Conservation (phyloP, 2,888 invertebrate genomes). For the Caenorhabditis sp. region DNA sequence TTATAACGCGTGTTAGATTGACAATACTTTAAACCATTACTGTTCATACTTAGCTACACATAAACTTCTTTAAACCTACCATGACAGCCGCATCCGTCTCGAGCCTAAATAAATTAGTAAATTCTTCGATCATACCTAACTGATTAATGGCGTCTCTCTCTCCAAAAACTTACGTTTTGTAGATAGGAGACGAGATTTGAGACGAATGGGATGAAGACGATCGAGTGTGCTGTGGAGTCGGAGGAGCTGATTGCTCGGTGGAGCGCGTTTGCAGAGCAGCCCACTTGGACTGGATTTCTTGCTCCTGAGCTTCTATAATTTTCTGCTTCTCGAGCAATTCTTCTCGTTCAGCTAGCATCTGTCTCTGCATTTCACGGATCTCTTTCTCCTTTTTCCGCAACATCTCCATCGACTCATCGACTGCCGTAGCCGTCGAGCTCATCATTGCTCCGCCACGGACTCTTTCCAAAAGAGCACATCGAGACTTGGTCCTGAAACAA, state of each 20-base stretch:
- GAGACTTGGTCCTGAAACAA: constrained; percentile 57
- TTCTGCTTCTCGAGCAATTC: constrained; percentile 48
- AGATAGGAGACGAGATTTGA: constrained; percentile 37
- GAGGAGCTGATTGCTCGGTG: neutral
- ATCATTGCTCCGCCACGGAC: constrained; percentile 45
- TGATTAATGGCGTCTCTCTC: too few relatives aligned
- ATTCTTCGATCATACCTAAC: too few relatives aligned
- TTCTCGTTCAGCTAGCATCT: constrained; percentile 22
- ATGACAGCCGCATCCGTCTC: constrained; percentile 47
- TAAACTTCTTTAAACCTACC: constrained; percentile 33
- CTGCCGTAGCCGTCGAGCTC: constrained; percentile 38
- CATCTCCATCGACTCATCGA: constrained; percentile 66
- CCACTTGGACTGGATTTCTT: constrained; percentile 54
- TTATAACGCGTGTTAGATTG: constrained; percentile 18
- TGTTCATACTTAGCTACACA: too few relatives aligned
- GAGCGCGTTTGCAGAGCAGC: constrained; percentile 40
- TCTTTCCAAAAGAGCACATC: constrained; percentile 62
- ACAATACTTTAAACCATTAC: too few relatives aligned
- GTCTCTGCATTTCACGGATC: constrained; percentile 41
- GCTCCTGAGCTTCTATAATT: constrained; percentile 36
- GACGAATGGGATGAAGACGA: constrained; percentile 30
- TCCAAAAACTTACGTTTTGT: constrained; percentile 32
- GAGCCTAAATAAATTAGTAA: constrained; percentile 28
- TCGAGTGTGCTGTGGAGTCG: constrained; percentile 27
- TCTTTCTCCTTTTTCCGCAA: constrained; percentile 65